These are phyloP conservation scores for Oplegnathus fasciatus DNA, from an alignment of 2,113 vertebrate genomes.

Conservation along the genomic window DNA sequence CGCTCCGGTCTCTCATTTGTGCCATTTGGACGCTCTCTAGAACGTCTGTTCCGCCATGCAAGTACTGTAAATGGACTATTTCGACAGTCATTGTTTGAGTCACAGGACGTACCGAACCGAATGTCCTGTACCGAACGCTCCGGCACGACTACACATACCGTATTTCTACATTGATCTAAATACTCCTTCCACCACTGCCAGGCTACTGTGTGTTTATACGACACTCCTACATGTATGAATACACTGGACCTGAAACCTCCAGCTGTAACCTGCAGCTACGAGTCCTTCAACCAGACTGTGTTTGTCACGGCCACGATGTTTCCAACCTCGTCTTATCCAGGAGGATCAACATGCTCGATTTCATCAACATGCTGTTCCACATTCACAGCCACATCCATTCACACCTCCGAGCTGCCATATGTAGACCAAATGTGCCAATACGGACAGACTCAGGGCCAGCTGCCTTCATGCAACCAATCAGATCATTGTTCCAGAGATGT, in stretches of 20 bases:
- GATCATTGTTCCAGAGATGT: neutral
- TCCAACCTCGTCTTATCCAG: neutral
- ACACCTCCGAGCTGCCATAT: constrained; percentile 46
- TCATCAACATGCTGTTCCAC: constrained; percentile 10
- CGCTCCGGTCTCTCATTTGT: no score
- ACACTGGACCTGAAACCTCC: neutral
- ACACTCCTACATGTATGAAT: neutral
- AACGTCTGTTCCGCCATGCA: no score
- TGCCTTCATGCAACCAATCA: neutral
- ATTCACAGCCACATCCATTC: constrained; percentile 33
- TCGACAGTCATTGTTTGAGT: no score
- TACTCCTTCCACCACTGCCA: neutral
- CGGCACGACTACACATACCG: no score
- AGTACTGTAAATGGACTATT: no score
- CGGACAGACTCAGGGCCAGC: neutral
- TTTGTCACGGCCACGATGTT: neutral
- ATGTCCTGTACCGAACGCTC: no score
- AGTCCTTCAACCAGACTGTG: neutral
- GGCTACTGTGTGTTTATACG: neutral
- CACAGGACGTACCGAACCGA: no score
- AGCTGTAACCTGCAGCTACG: neutral
- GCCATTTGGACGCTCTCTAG: no score
- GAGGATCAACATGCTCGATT: constrained; percentile 10
- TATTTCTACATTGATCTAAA: neutral
- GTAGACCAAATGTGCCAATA: constrained; percentile 1